phyloP scores from a whole-genome alignment of 2,797 vertebrate species.

The Anabacerthia variegaticeps region DNA sequence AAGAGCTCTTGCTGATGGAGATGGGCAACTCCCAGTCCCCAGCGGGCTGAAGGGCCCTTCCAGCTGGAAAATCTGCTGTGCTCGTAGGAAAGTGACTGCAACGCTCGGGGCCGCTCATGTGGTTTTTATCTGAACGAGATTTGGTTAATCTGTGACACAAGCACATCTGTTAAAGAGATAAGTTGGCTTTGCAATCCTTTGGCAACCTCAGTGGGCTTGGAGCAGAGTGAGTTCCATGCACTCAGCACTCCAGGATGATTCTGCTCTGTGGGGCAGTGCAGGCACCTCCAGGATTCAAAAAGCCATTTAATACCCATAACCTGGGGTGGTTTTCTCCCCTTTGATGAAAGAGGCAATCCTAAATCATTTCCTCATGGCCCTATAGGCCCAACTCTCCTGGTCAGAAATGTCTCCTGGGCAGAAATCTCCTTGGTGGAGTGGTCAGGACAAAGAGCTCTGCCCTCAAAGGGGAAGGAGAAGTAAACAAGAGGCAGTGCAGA shows the following conservation, averaged over 20 bases:
- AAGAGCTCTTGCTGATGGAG: background rate
- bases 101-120: accelerated
- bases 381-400: background rate
- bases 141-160: background rate
- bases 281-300: background rate
- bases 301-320: background rate
- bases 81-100: background rate
- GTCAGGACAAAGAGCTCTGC: background rate
- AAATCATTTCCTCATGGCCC: background rate
- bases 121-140: background rate
- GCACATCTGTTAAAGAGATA: background rate
- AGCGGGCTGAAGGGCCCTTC: background rate
- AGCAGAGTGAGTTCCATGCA: accelerated
- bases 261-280: background rate
- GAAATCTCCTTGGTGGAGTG: background rate
- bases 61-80: background rate
- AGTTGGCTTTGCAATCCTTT: background rate
- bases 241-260: background rate
- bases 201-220: background rate
- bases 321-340: accelerated
- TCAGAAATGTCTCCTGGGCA: background rate
- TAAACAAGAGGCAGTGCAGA: background rate
- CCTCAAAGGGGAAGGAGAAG: background rate
- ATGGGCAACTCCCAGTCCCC: background rate
- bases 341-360: background rate